phyloP scores from a whole-genome alignment of 2,888 invertebrate species.

The Leptinotarsa tumamoca region DNA sequence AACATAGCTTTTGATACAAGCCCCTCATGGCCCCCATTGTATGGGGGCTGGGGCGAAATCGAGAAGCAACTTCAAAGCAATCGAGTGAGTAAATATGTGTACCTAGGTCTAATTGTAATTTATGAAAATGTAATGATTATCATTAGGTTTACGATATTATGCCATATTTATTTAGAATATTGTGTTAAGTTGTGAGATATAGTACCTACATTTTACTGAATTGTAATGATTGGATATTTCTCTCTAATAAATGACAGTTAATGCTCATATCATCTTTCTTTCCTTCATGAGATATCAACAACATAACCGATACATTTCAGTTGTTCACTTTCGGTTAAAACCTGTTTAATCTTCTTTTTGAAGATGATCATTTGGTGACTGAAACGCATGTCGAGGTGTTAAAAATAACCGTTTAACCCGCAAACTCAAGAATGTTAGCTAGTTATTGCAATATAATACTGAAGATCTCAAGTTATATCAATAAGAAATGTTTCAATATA shows the following conservation, averaged over 20 bases:
- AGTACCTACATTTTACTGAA: slow-evolving; percentile 43
- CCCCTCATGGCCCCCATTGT: slow-evolving; percentile 32
- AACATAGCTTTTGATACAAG: slow-evolving; percentile 56
- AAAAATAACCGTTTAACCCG: too few relatives aligned
- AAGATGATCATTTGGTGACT: too few relatives aligned
- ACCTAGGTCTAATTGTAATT: slow-evolving; percentile 45
- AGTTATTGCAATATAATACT: too few relatives aligned
- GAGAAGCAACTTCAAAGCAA: slow-evolving; percentile 59
- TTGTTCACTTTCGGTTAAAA: too few relatives aligned
- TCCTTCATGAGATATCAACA: background rate
- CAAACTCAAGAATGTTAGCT: too few relatives aligned
- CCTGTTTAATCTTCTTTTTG: too few relatives aligned
- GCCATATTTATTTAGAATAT: slow-evolving; percentile 59
- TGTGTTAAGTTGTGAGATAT: slow-evolving; percentile 51
- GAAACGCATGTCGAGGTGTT: too few relatives aligned
- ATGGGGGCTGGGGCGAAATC: slow-evolving; percentile 43
- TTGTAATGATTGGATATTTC: slow-evolving; percentile 55
- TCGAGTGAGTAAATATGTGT: slow-evolving; percentile 55
- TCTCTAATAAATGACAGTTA: slow-evolving; percentile 57
- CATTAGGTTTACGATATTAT: slow-evolving; percentile 51
- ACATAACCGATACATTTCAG: too few relatives aligned
- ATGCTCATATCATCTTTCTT: slow-evolving; percentile 45
- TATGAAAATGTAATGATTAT: slow-evolving; percentile 47
- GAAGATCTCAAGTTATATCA: too few relatives aligned
- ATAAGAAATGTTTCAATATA: too few relatives aligned